Evolutionary conservation across 2,888 invertebrate genomes (phyloP).

Genomic region (Chaitophorus viminalis): DNA sequence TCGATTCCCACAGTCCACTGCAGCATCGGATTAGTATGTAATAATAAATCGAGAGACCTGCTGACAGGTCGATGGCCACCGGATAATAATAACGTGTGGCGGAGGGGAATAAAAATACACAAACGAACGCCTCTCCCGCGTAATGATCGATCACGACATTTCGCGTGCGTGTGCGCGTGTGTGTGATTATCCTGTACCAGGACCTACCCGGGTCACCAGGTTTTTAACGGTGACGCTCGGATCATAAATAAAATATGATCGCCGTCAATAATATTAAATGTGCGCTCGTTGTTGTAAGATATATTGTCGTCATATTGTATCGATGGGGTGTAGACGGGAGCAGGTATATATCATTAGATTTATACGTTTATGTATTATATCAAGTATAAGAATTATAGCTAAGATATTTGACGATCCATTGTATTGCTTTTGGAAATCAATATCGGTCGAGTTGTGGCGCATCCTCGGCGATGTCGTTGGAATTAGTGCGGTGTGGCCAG

Average conservation of each 20-base stretch:
- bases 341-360: no score
- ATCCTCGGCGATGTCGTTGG: no score
- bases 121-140: slow-evolving; percentile 40
- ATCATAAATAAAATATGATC: neutral
- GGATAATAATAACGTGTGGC: slow-evolving; percentile 52
- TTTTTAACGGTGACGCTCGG: neutral
- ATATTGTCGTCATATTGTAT: no score
- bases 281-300: no score
- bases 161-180: slow-evolving; percentile 55
- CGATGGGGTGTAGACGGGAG: no score
- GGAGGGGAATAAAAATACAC: slow-evolving; percentile 10
- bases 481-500: no score
- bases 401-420: no score
- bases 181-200: neutral
- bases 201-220: slow-evolving; percentile 40
- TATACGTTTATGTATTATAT: no score
- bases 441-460: no score
- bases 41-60: slow-evolving; percentile 59
- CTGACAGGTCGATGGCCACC: slow-evolving; percentile 61
- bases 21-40: slow-evolving; percentile 56
- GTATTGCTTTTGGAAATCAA: no score
- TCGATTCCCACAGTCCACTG: slow-evolving; percentile 46
- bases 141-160: slow-evolving; percentile 57
- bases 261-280: no score
- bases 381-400: no score